Evolutionary conservation across 2,888 invertebrate genomes (phyloP), one percentile per base, ranked within the genome.

Genomic region (Smittia aterrima): DNA sequence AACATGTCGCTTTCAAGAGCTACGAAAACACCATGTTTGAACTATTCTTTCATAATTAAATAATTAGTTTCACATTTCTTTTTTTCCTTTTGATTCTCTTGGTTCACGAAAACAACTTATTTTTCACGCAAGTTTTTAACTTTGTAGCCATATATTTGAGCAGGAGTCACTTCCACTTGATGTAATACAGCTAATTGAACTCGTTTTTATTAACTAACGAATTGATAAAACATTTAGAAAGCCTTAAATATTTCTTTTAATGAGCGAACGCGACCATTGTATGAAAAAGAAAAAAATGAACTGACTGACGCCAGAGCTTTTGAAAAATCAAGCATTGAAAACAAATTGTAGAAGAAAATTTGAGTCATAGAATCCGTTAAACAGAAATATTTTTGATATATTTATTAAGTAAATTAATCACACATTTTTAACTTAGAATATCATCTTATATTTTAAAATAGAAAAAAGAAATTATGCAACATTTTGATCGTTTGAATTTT

Each of bases 41-140:
- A 72, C 27, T 53, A 62, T 40, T 58, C 38, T 16, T 27, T 62
- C 54, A 27, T 38, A 72, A 72, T 72, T 58, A 72, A 62, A 38
- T 62, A 72, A 71, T 71, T 71, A 72, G 27, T 72, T 72, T 71
- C 54, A 71, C 41, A 70, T 54, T 71, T 68, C n/a, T 71, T 71
- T 71, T 32, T 22, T 54, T 53, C 70, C 24, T 40, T 72, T 20
- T 3, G 64, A 64, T 40, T 72, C 70, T 27, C 27, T 54, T 67
- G 20, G 6, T 71, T 13, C 20, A 58, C 58, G 58, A 18, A 71
- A 27, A 66, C 25, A 18, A 66, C 24, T 66, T 66, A 53, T 54
- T 22, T 41, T 71, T 54, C 25, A 71, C 18, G 11, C 47, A 13
- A 13, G 4, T 38, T 11, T 7, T 7, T 38, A 18, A n/a, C 47